phyloP scores from a whole-genome alignment of 2,797 vertebrate genomes.

The Gallinago solitaria region DNA sequence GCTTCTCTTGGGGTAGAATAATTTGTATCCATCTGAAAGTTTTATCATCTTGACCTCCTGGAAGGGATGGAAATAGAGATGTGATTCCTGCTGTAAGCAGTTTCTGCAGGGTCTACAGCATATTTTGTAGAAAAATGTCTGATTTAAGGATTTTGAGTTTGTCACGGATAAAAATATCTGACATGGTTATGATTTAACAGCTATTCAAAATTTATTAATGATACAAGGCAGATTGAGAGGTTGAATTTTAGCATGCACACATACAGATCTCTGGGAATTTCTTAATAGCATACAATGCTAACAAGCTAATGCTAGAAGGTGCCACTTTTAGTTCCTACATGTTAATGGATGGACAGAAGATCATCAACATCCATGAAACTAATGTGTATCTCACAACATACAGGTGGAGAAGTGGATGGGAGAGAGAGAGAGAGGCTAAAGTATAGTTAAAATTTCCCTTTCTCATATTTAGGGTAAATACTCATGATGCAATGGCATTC shows the following conservation, averaged over 20 bases:
- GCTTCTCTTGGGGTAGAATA: background rate
- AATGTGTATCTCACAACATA: background rate
- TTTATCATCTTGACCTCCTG: background rate
- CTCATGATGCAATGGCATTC: background rate
- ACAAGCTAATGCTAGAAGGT: background rate
- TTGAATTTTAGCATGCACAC: background rate
- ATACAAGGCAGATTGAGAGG: background rate
- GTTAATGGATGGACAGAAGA: background rate
- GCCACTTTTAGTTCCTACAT: background rate
- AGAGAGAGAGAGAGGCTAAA: background rate
- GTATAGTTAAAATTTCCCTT: background rate
- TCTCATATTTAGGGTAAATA: background rate
- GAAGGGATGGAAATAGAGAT: background rate
- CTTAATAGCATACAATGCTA: background rate
- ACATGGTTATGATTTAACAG: background rate
- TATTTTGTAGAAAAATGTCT: background rate
- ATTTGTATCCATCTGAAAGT: conserved; percentile 10
- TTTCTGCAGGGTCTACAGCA: background rate
- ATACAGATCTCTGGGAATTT: background rate
- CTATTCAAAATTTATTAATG: background rate
- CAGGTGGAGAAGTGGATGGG: background rate
- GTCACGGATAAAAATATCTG: background rate
- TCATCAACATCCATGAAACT: background rate
- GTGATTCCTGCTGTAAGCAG: background rate
- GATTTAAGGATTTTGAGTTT: background rate